Evolutionary conservation across 2,888 invertebrate genomes (phyloP), one percentile per base, ranked within the genome.

Genomic region (Panopea generosa): DNA sequence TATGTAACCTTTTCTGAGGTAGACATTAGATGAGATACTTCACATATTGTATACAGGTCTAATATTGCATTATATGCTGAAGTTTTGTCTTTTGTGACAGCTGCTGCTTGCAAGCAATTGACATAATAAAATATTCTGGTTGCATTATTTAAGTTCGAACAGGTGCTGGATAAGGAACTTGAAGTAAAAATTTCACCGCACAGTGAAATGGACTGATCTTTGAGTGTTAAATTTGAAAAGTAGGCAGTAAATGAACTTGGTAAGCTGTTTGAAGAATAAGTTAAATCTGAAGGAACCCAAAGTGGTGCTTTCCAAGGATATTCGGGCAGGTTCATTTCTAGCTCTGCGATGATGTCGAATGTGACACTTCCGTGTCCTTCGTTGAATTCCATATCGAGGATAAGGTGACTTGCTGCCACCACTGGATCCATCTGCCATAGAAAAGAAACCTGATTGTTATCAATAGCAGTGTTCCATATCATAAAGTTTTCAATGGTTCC

Each of bases 401-500:
- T 56, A 16, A 87, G 68, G 0, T 75, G 65, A 38, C 69, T 65
- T 22, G 75, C 65, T 0, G 84, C 82, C 29, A 81, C 43, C 14
- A 61, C 50, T 18, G 86, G 85, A 45, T 83, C 72, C 84, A 85
- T 86, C 38, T 80, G 66, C 76, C 82, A 85, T 2, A 85, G 62
- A 40, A 86, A 83, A 11, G 61, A 53, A 4, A 87, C 76, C 18
- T 82, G 69, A 70, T 81, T 86, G 16, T 84, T 79, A 20, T 85
- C 82, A 1, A 88, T 26, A 2, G 68, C 24, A 4, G 65, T 53
- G 29, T 79, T 76, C 88, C 88, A 88, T 1, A 88, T 73, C 52
- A 84, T 59, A 55, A 88, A 79, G 56, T 86, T 85, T 43, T 88
- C 88, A 14, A 88, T 60, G 53, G 79, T 76, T 7, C 86, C 88